Evolutionary conservation across 2,888 invertebrate genomes (phyloP).

Genomic region (Athrips mouffetella): DNA sequence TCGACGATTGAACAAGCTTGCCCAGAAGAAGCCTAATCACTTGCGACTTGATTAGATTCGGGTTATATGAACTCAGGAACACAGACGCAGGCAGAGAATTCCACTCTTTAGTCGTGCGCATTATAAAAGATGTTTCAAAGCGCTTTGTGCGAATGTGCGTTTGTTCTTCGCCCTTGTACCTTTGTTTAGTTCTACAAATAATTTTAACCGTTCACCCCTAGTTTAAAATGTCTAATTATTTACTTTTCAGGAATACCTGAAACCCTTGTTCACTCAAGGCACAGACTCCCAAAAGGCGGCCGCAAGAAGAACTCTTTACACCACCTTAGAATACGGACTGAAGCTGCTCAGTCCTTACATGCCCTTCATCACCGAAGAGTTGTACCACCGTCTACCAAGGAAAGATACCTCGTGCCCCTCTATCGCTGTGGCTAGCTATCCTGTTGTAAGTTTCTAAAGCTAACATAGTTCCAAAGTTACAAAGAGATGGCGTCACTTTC

Average conservation of each 20-base stretch:
- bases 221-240: conserved; percentile 13
- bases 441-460: conserved; percentile 74
- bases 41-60: no score
- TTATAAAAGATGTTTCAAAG: no score
- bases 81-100: no score
- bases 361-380: conserved; percentile 97
- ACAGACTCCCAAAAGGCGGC: conserved; percentile 73
- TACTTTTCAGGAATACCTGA: conserved; percentile 88
- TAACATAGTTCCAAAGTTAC: no score
- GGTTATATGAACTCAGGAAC: no score
- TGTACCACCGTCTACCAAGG: conserved; percentile 93
- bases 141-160: no score
- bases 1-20: no score
- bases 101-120: no score
- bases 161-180: no score
- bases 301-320: conserved; percentile 87
- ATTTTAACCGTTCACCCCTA: not conserved
- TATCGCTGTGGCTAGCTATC: conserved; percentile 94
- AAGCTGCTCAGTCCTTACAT: conserved; percentile 96
- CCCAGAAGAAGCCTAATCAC: no score
- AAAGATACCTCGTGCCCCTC: conserved; percentile 82
- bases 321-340: conserved; percentile 90
- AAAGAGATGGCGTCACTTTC: no score
- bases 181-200: no score
- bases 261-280: conserved; percentile 87